Percentiles rank a stretch among this genome's conserved stretches.
These are phyloP conservation scores for Vultur gryphus DNA, from an alignment of 2,797 vertebrate species.

Conservation along the genomic window DNA sequence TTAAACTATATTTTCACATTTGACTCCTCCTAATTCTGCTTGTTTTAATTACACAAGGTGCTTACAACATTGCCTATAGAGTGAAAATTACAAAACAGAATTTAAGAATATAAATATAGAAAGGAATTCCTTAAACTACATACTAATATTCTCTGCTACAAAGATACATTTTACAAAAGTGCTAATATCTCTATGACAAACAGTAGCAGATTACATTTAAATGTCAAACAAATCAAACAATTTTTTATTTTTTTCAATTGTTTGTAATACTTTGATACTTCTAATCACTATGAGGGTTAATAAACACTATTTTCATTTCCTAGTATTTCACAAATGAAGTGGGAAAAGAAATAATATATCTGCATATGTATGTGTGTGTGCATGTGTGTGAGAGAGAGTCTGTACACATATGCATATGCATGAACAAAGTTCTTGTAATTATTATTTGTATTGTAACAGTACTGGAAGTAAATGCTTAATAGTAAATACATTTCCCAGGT, in stretches of 20 bases:
- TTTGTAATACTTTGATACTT: constrained; percentile 17
- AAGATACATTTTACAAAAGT: constrained; percentile 73
- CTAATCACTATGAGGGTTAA: constrained; percentile 39
- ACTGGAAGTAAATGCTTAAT: neutral
- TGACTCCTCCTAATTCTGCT: constrained; percentile 67
- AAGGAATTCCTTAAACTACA: constrained; percentile 69
- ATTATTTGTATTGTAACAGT: neutral
- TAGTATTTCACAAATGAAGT: constrained; percentile 20
- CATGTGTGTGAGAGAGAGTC: neutral
- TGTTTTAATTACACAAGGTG: constrained; percentile 67
- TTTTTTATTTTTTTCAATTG: constrained; percentile 1
- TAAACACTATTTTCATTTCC: constrained; percentile 26
- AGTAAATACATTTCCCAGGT: neutral
- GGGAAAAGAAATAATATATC: neutral
- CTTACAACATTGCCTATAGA: constrained; percentile 47
- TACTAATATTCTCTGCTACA: constrained; percentile 67
- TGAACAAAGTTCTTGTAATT: constrained; percentile 5
- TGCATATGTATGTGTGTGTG: neutral
- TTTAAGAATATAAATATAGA: constrained; percentile 73
- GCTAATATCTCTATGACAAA: constrained; percentile 66
- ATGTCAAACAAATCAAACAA: constrained; percentile 48
- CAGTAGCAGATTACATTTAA: constrained; percentile 66
- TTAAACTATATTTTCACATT: constrained; percentile 83
- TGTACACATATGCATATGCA: neutral
- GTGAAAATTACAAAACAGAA: constrained; percentile 57